A percentile compares a stretch with the other conserved stretches of the same genome.
Evolutionary conservation across 2,888 invertebrate species (phyloP).

Genomic region (Nemoura dubitans): DNA sequence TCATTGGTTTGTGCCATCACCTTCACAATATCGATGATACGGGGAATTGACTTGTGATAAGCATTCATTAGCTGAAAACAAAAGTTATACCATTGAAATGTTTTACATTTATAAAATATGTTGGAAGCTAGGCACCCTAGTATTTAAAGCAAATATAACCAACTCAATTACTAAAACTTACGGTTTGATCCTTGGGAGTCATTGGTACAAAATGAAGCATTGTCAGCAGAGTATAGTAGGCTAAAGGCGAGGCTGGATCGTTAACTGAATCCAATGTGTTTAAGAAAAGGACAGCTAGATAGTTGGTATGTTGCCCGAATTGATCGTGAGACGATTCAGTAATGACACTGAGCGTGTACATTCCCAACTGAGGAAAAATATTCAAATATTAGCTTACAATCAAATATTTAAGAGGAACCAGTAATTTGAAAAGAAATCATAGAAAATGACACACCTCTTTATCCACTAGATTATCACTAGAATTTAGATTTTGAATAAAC

Average conservation of each 20-base stretch:
- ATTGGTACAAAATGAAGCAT: constrained; percentile 73
- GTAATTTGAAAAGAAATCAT: background rate
- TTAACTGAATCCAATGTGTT: constrained; percentile 63
- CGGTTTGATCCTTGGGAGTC: constrained; percentile 70
- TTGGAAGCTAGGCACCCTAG: background rate
- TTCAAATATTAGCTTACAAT: constrained; percentile 15
- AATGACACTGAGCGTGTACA: constrained; percentile 74
- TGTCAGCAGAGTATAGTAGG: constrained; percentile 70
- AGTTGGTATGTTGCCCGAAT: constrained; percentile 71
- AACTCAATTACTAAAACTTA: constrained; percentile 55
- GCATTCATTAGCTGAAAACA: constrained; percentile 64
- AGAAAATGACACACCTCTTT: constrained; percentile 65
- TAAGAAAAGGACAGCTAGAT: constrained; percentile 65
- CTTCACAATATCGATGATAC: constrained; percentile 69
- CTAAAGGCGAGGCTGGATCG: constrained; percentile 61
- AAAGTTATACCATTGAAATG: constrained; percentile 36
- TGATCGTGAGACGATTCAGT: constrained; percentile 75
- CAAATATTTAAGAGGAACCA: background rate
- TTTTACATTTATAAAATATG: too few species aligned
- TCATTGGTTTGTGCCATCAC: constrained; percentile 66
- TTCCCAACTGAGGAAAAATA: constrained; percentile 65
- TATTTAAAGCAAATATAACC: too few species aligned
- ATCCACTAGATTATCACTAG: constrained; percentile 64
- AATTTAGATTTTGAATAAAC: constrained; percentile 68
- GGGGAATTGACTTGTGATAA: constrained; percentile 70